Base-by-base conservation (phyloP, 1,140 invertebrate species). In the Leptopilina clavipes region DNA sequence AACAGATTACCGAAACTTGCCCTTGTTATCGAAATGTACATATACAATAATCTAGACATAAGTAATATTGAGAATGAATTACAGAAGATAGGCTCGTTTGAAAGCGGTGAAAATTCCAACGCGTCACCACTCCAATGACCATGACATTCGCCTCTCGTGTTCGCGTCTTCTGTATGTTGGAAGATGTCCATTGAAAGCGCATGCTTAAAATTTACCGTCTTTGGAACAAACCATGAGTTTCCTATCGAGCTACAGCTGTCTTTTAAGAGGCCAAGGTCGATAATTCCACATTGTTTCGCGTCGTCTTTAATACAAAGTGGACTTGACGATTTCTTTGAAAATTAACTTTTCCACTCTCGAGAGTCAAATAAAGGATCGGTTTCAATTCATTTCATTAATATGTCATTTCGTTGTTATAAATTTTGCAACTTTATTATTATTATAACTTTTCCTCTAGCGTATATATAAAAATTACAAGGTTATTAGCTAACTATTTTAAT, bases 151-250 rank as follows among this genome's bases (percentile, higher is more conserved):
- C 48, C 48, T 52, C 48, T 17, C 48, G 11, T 1, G 3, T 7
- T 8, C 22, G 59, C 59, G 6, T 65, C 5, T 65, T 37, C 25
- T 14, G 11, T 31, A 7, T 31, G 25, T 65, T 12, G 59, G 25
- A 65, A 65, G 59, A 31, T 65, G 25, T 31, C 25, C 59, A 48
- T 73, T 79, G 72, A 77, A 77, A 73, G 78, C 78, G 78, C 78
- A 79, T 77, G 78, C 75, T 79, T 80, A 74, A 74, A 80, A 78
- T 74, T 80, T 80, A 73, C 79, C 59, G 59, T 70, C 76, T 77
- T 80, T 59, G 71, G 72, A 75, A 3, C 25, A 79, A 73, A 77
- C 78, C 78, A 79, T 79, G 78, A 75, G 76, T 75, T 79, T 74
- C 59, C 78, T 79, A 79, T 79, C 73, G 78, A 79, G 78, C 75